phyloP scores from a whole-genome alignment of 2,113 vertebrate genomes.

The Acanthochromis polyacanthus region DNA sequence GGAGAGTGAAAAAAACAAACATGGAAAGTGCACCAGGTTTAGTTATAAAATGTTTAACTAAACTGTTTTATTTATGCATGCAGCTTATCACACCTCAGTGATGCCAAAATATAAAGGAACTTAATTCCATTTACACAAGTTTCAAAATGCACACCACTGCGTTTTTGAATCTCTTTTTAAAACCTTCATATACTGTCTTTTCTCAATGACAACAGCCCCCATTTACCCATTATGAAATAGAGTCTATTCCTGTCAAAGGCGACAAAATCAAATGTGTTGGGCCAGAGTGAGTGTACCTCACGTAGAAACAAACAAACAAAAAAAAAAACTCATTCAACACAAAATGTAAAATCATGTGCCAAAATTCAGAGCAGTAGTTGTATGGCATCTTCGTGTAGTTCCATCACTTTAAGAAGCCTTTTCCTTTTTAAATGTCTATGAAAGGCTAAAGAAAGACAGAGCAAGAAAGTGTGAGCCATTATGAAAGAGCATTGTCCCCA shows the following conservation, averaged over 20 bases:
- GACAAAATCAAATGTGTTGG: slow-evolving; percentile 86
- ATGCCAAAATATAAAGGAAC: slow-evolving; percentile 89
- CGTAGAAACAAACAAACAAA: slow-evolving; percentile 51
- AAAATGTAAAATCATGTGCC: slow-evolving; percentile 92
- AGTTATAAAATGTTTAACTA: slow-evolving; percentile 93
- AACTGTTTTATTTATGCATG: slow-evolving; percentile 97
- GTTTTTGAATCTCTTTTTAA: slow-evolving; percentile 85
- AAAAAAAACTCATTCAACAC: slow-evolving; percentile 74
- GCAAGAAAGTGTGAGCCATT: slow-evolving; percentile 68
- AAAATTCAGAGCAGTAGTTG: slow-evolving; percentile 93
- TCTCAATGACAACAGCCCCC: slow-evolving; percentile 92
- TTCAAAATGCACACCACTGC: slow-evolving; percentile 96
- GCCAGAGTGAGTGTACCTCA: slow-evolving; percentile 85
- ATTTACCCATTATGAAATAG: slow-evolving; percentile 88
- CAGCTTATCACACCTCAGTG: slow-evolving; percentile 92
- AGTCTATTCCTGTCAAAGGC: slow-evolving; percentile 62
- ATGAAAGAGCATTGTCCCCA: slow-evolving; percentile 71
- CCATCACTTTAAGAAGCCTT: slow-evolving; percentile 71
- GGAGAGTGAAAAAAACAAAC: slow-evolving; percentile 42
- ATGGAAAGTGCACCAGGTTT: slow-evolving; percentile 92
- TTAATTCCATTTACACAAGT: slow-evolving; percentile 94
- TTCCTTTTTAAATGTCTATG: slow-evolving; percentile 75
- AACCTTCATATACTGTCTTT: slow-evolving; percentile 89
- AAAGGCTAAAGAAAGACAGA: slow-evolving; percentile 68
- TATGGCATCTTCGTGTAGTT: slow-evolving; percentile 92